phyloP scores from a whole-genome alignment of 2,113 vertebrate genomes.

The Proteles cristata region DNA sequence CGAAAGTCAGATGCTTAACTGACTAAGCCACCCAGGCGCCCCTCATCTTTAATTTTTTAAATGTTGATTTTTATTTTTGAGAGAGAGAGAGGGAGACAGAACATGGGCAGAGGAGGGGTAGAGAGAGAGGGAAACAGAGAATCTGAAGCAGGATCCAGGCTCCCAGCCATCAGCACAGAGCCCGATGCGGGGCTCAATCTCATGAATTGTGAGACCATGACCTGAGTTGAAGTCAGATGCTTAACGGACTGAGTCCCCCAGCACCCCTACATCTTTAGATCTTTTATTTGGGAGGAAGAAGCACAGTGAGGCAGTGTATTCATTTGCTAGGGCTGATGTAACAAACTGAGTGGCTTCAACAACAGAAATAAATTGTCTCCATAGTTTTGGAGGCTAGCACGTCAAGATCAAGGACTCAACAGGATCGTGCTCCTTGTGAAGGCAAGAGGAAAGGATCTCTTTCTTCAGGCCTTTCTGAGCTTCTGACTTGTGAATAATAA shows the following conservation, averaged over 20 bases:
- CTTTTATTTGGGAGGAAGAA: neutral
- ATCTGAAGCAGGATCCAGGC: no score
- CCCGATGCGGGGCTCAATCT: no score
- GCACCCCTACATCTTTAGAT: neutral
- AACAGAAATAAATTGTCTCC: neutral
- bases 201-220: no score
- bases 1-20: no score
- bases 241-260: no score
- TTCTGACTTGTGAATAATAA: neutral
- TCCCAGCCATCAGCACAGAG: no score
- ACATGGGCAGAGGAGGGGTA: no score
- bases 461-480: neutral
- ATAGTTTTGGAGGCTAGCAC: neutral
- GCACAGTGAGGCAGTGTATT: neutral
- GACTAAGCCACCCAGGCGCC: no score
- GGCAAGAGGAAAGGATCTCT: neutral
- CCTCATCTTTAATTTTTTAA: neutral
- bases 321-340: neutral
- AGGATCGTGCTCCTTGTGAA: neutral
- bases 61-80: no score
- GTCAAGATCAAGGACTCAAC: neutral
- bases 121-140: no score
- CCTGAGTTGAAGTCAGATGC: no score
- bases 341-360: neutral
- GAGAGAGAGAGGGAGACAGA: no score